Evolutionary conservation across 2,113 vertebrate genomes (phyloP), one percentile per base, ranked within the genome.

Genomic region (Platanista minor): DNA sequence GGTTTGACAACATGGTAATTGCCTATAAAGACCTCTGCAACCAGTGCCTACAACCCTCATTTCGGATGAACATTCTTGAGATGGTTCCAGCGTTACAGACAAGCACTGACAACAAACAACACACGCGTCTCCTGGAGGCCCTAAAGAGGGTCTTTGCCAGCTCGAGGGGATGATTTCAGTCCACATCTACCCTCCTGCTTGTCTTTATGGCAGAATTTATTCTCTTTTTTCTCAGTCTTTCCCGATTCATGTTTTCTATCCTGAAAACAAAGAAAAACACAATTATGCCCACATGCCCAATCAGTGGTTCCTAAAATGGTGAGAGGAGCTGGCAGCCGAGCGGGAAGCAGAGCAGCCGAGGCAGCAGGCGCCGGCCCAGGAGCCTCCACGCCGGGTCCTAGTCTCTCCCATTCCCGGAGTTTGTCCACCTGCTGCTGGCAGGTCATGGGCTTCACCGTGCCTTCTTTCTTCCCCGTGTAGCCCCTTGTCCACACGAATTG

Each of bases 191-290:
- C 61, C 81, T 98, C 92, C 99, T 98, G 97, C 97, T 98, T 61
- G 97, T 98, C 86, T 99, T 99, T 95, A 98, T 67, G n/a, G 66
- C 11, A 1, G 99, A 99, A 80, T 97, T 96, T 6, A 98, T 98
- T 97, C 95, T 99, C 29, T 99, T 99, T 95, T 99, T 98, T 33
- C 97, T 96, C 7, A 99, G 98, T 54, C 99, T 98, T 86, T 99
- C 99, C 18, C 98, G 98, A 89, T 99, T 99, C 98, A 97, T 98
- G 72, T 97, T 98, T 96, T 99, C 99, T 89, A 99, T 95, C 94
- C 99, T 99, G 97, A 59, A 96, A 97, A 96, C 31, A 97, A 77
- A 96, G 41, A 97, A 78, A 61, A 66, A 13, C 4, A 11, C 39
- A 39, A 8, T 94, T 46, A 97, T 52, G 39, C 49, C 74, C 72